Base-by-base conservation (phyloP, 2,113 vertebrate species). In the Eleginops maclovinus region DNA sequence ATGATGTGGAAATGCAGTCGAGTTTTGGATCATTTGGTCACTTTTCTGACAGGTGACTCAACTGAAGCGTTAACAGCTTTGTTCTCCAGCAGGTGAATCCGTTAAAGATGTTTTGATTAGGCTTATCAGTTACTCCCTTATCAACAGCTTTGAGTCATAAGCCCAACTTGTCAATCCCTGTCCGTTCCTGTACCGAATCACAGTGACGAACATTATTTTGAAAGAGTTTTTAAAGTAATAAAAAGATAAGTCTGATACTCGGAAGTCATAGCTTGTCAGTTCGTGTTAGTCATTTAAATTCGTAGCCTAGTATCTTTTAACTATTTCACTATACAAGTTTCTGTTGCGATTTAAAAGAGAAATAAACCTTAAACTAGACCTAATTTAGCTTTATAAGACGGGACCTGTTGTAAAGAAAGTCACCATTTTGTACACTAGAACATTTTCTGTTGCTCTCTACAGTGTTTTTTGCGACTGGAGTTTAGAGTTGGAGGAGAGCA, bases 81-180 rank as follows among this genome's bases (percentile, higher is more conserved):
- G 36, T 69, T 55, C 22, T 50, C 13, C 46, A 40, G n/a, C 44
- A 60, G 69, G 55, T 49, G 55, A 60, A 59, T 50, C 28, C 21
- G 6, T 43, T 19, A 13, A 19, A 21, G 41, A 12, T 28, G 43
- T 9, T 58, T 59, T 17, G 12, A 15, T 54, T 3, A 1, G 1
- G 2, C 24, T n/a, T 46, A 36, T 22, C 54, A n/a, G 41, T 53
- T 17, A 16, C 19, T 66, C 17, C 0, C 44, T 2, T 26, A 14
- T 68, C 66, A 55, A 7, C 24, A 31, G 19, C 24, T 70, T 56
- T 47, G 26, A 67, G 63, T 51, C 22, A n/a, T 21, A 46, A 9
- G 21, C 31, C 14, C 11, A 14, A 40, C 41, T 22, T 65, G 40
- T 64, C 15, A 24, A 12, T 22, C 17, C 31, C 12, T 19, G 44